Evolutionary conservation across 92 coral and sea anemone species (phyloP), one percentile per base, ranked within the genome.

Genomic region (Montipora capitata): DNA sequence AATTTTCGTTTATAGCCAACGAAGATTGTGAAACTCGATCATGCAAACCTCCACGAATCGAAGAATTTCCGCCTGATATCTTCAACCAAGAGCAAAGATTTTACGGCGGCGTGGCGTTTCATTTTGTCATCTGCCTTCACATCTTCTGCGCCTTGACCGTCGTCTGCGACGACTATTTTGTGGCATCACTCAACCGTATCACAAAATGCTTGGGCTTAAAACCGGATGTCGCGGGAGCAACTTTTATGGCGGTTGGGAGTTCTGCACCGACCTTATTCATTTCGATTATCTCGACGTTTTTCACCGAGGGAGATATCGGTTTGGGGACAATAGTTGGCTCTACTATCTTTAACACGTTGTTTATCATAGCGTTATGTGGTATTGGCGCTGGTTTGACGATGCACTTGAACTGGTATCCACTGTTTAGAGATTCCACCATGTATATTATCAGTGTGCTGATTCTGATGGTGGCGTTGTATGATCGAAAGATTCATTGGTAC

Each of bases 211-310:
- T 98, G 77, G 88, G 92, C 14, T 91, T 98, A 6, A 95, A 96
- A 38, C 99, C 99, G 16, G 99, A 98, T 74, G 99, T 98, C 18
- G 99, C 99, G 1, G 99, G 99, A 8, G 99, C 99, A 11, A 98
- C 99, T 0, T 98, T 98, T 61, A 98, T 98, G 99, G 99, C 99
- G 5, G 98, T 96, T 76, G 99, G 99, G n/a, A 98, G 99, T 59
- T 98, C 99, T 10, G 98, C 98, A 6, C 99, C 99, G 1, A 98
- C 99, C 39, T 93, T 98, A 20, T 98, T 98, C 72, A 98, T 98
- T 27, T 91, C 99, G 1, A 94, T 98, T 52, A 92, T 96, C 73
- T 98, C 99, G 17, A 96, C 96, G 8, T 96, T 98, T 91, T 92
- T 98, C 78, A 96, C 98, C 17, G 99, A 98, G 72, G 99, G 99